These are phyloP conservation scores for Alsophila aescularia DNA, from an alignment of 2,888 invertebrate genomes.

Conservation along the genomic window DNA sequence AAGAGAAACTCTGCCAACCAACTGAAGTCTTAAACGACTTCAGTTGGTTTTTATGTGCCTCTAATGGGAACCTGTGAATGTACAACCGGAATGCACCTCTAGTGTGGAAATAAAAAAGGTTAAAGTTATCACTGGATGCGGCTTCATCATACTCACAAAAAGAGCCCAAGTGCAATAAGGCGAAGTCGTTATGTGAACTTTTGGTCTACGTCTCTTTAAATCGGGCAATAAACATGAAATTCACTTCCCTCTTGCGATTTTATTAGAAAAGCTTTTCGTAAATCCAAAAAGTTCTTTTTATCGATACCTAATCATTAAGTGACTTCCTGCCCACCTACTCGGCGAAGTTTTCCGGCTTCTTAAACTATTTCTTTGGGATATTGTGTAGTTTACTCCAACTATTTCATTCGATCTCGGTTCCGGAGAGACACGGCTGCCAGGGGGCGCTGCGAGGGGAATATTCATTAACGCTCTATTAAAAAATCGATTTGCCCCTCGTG, in stretches of 20 bases:
- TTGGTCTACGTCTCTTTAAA: slow-evolving; percentile 51
- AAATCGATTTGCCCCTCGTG: slow-evolving; percentile 62
- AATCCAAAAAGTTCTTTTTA: slow-evolving; percentile 38
- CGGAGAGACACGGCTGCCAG: slow-evolving; percentile 33
- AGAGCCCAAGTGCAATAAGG: slow-evolving; percentile 36
- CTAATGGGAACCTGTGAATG: slow-evolving; percentile 44
- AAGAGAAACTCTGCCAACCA: slow-evolving; percentile 46
- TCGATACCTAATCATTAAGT: slow-evolving; percentile 38
- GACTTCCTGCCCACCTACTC: slow-evolving; percentile 28
- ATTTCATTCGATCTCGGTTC: slow-evolving; percentile 17
- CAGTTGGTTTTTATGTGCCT: slow-evolving; percentile 42
- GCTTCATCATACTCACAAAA: slow-evolving; percentile 21
- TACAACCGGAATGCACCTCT: slow-evolving; percentile 35
- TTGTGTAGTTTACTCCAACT: slow-evolving; percentile 21
- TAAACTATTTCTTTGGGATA: slow-evolving; percentile 27
- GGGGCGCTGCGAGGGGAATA: slow-evolving; percentile 45
- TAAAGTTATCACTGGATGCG: background rate
- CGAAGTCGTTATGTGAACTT: slow-evolving; percentile 48
- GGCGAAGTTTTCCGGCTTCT: slow-evolving; percentile 20
- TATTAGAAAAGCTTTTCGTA: slow-evolving; percentile 39
- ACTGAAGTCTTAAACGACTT: slow-evolving; percentile 41
- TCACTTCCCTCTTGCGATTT: slow-evolving; percentile 45
- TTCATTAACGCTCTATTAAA: slow-evolving; percentile 67
- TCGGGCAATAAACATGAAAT: slow-evolving; percentile 50
- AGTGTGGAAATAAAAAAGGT: slow-evolving; percentile 10